Percentiles rank a stretch among this genome's conserved stretches.
Evolutionary conservation across 2,888 invertebrate species (phyloP).

Genomic region (Lingula anatina): DNA sequence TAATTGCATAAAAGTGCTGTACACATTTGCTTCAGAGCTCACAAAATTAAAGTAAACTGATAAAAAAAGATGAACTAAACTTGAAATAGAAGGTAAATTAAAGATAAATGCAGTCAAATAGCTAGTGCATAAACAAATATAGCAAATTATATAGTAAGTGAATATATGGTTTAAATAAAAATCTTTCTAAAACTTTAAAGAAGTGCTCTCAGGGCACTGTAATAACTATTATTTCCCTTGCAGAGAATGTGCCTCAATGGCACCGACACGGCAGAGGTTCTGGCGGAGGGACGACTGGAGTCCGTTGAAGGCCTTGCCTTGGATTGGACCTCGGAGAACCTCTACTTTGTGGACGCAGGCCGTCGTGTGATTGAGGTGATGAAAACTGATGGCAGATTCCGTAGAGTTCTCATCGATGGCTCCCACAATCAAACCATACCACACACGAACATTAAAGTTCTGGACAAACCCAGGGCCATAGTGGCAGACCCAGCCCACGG

Average conservation of each 20-base stretch:
- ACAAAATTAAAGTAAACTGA: background rate
- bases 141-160: too few relatives aligned
- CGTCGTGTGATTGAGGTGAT: slow-evolving; percentile 77
- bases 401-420: slow-evolving; percentile 68
- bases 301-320: slow-evolving; percentile 84
- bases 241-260: slow-evolving; percentile 61
- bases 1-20: background rate
- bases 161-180: too few relatives aligned
- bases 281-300: slow-evolving; percentile 69
- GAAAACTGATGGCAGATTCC: slow-evolving; percentile 69
- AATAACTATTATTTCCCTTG: too few relatives aligned
- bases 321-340: slow-evolving; percentile 80
- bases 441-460: slow-evolving; percentile 14
- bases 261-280: slow-evolving; percentile 59
- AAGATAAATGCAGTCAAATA: too few relatives aligned
- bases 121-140: too few relatives aligned
- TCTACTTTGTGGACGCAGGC: slow-evolving; percentile 83
- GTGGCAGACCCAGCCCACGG: slow-evolving; percentile 78
- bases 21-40: background rate
- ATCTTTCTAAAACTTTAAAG: too few relatives aligned
- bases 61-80: too few relatives aligned
- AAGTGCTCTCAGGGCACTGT: too few relatives aligned
- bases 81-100: too few relatives aligned
- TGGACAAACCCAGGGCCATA: slow-evolving; percentile 74
- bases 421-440: background rate